Conservation (phyloP, 2,113 vertebrate genomes). For the Diglossa brunneiventris region DNA sequence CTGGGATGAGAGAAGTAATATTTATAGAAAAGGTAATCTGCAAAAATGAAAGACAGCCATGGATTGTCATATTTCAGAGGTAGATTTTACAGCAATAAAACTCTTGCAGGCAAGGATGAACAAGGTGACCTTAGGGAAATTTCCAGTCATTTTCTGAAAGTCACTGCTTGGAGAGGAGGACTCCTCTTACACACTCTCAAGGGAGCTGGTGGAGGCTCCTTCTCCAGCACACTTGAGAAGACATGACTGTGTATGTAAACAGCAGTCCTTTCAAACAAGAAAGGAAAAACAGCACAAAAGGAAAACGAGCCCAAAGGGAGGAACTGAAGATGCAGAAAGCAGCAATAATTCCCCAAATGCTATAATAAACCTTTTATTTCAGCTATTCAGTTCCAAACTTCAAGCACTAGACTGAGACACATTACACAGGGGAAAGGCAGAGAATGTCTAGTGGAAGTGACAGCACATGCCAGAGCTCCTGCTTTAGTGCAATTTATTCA, state of each 20-base stretch:
- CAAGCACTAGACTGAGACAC: neutral
- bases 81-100: neutral
- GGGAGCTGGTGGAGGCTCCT: neutral
- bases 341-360: neutral
- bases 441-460: neutral
- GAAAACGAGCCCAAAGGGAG: neutral
- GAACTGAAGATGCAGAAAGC: neutral
- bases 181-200: neutral
- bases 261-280: neutral
- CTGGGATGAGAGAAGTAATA: neutral
- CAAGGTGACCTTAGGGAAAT: constrained; percentile 18
- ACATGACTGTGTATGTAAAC: neutral
- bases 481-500: neutral
- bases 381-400: neutral
- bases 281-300: neutral
- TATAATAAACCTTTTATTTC: neutral
- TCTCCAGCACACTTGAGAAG: neutral
- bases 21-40: neutral
- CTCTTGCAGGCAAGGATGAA: neutral
- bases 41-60: neutral
- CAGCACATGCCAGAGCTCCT: neutral
- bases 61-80: neutral
- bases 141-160: neutral
- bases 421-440: neutral
- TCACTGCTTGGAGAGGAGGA: neutral